Evolutionary conservation across 1,140 invertebrate species (phyloP).

Genomic region (Rhopalosiphum maidis): DNA sequence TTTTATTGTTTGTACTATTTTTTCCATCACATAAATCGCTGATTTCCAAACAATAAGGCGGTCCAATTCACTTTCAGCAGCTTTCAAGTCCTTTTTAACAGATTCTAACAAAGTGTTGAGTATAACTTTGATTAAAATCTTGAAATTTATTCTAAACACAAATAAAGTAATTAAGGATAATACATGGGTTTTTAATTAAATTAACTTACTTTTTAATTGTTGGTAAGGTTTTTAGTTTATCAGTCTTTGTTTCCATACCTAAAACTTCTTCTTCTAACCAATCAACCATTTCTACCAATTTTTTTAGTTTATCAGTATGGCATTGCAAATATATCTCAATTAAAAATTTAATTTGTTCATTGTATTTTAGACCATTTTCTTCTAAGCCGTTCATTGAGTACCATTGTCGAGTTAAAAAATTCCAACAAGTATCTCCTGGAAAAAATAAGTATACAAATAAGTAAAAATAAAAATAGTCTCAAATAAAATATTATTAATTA

Average conservation of each 20-base stretch:
- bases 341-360: conserved; percentile 66
- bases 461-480: not conserved
- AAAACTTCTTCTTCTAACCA: conserved; percentile 60
- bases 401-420: conserved; percentile 67
- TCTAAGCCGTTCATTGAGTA: conserved; percentile 65
- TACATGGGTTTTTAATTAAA: not conserved
- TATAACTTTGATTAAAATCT: conserved; percentile 59
- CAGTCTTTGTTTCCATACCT: conserved; percentile 59
- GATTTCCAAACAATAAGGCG: conserved; percentile 70
- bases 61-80: conserved; percentile 60
- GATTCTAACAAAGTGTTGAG: conserved; percentile 58
- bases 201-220: conserved; percentile 61
- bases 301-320: conserved; percentile 55
- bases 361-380: conserved; percentile 66
- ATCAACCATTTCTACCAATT: conserved; percentile 57
- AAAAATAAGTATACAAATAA: not conserved
- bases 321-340: conserved; percentile 59
- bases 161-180: not conserved
- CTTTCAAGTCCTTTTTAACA: conserved; percentile 58
- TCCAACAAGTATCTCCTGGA: conserved; percentile 64
- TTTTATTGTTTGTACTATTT: conserved; percentile 70
- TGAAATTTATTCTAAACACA: conserved; percentile 61
- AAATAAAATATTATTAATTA: conserved; percentile 36
- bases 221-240: conserved; percentile 60
- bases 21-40: conserved; percentile 67